Evolutionary conservation across 1,140 invertebrate species (phyloP), one percentile per base, ranked within the genome.

Genomic region (Sycophila sp.): DNA sequence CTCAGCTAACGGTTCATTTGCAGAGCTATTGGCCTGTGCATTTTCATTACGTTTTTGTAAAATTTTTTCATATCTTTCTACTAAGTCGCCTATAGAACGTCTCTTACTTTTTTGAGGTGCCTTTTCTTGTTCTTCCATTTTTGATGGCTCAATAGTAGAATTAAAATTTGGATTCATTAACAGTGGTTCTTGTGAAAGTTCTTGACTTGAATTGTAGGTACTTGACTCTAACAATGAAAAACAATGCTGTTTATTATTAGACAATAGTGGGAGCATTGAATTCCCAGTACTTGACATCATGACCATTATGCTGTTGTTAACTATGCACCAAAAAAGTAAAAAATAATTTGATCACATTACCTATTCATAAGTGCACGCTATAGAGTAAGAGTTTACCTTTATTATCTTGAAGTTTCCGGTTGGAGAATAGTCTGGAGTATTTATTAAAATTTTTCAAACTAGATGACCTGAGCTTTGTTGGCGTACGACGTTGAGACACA

Each of bases 31-130:
- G 19, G 30, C 36, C 15, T 60, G 47, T 36, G 1, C n/a, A 64
- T 55, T 64, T 11, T 34, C 45, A 66, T 72, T 58, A 24, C 64
- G 32, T 59, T 71, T 64, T 69, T 78, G 71, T 11, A 81, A 28
- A 36, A 83, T 4, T 64, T 76, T 79, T 53, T 78, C 82, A 49
- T 82, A 83, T 55, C 80, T 78, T 58, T 81, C 79, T 0, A 83
- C 78, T 68, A 83, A 77, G 71, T 83, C 82, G 2, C 79, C 71
- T n/a, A 83, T 80, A 0, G 81, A 81, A 6, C 70, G 63, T 42
- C 79, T 55, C 38, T 74, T 75, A 3, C n/a, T 67, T 24, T 42
- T 34, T 11, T 15, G 49, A 51, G 72, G 28, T 45, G 56, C 17
- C 3, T 24, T 64, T 62, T 74, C 51, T 2, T 10, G 36, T 24